Base-by-base conservation (phyloP, 2,888 invertebrate species). In the Melanchra persicariae region DNA sequence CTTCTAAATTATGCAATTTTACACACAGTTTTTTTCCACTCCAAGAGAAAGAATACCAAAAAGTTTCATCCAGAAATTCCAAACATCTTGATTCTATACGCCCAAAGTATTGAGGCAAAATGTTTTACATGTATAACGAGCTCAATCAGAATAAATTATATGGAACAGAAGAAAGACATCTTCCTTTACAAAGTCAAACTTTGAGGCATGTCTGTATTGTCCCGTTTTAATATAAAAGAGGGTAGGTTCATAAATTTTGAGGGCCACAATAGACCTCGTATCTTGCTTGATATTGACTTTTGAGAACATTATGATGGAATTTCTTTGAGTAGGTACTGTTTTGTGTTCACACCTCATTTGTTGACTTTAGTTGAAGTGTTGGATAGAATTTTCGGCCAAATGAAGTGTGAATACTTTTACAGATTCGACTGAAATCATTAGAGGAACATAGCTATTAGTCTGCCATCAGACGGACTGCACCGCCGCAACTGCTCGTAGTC, bases 71-170 rank as follows among this genome's bases (percentile, higher is more conserved):
- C 10, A 15, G 59, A 74, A 51, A n/a, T 30, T 7, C n/a, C 6
- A 75, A 76, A 30, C 17, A 17, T 17, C 22, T n/a, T 34, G 9
- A 24, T 43, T 4, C 34, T 34, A 51, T 17, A 49, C 17, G 0
- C 26, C 12, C 24, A 22, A 26, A 67, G 43, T 45, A 67, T 26
- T 22, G 68, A 52, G 6, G 51, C 24, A 75, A 34, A 64, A 40
- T 64, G 40, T 34, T 76, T 70, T 22, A 70, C 71, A 71, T 78
- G 22, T 26, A 6, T 73, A 73, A 60, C 37, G 61, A 79, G 54
- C 34, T 47, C 7, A 74, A 73, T 79, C 26, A 54, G 40, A 79
- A 79, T 72, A 79, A 74, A 79, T 79, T 79, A 74, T 1, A 15
- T 15, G 52, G 45, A 34, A 34, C 40, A 34, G 24, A 24, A 60